Conservation (phyloP, 1,140 invertebrate species). For the Drosophila oshimai region DNA sequence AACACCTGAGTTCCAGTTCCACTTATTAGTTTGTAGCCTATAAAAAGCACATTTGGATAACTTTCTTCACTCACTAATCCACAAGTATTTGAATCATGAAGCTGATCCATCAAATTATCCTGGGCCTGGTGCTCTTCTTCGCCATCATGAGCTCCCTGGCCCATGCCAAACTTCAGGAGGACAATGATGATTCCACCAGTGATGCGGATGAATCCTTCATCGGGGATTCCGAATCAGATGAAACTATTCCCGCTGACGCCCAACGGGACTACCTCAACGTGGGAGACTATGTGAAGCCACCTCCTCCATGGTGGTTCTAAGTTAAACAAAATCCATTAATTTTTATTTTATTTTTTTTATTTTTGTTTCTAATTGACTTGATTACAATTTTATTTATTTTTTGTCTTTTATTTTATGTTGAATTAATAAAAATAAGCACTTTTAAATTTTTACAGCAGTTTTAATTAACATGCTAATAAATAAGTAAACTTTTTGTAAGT, state of each 20-base stretch:
- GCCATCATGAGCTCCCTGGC: neutral
- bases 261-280: conserved; percentile 32
- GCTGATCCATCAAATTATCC: neutral
- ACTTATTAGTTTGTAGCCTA: neutral
- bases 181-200: no score
- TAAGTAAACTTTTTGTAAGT: no score
- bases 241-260: neutral
- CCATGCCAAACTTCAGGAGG: neutral
- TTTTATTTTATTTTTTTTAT: neutral
- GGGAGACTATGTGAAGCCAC: neutral
- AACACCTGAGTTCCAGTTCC: conserved; percentile 6
- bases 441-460: no score
- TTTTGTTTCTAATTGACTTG: neutral
- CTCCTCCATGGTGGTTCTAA: conserved; percentile 37
- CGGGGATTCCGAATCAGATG: neutral
- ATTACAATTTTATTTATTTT: neutral
- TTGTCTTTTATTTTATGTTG: neutral
- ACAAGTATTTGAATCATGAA: conserved; percentile 1
- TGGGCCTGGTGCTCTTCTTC: conserved; percentile 5
- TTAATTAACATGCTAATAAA: no score
- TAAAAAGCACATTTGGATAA: neutral
- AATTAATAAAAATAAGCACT: neutral
- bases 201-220: neutral
- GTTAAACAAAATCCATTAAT: neutral
- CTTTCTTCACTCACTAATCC: conserved; percentile 3